Evolutionary conservation across 2,797 vertebrate genomes (phyloP).

Genomic region (Parauchenoglanis ngamensis): DNA sequence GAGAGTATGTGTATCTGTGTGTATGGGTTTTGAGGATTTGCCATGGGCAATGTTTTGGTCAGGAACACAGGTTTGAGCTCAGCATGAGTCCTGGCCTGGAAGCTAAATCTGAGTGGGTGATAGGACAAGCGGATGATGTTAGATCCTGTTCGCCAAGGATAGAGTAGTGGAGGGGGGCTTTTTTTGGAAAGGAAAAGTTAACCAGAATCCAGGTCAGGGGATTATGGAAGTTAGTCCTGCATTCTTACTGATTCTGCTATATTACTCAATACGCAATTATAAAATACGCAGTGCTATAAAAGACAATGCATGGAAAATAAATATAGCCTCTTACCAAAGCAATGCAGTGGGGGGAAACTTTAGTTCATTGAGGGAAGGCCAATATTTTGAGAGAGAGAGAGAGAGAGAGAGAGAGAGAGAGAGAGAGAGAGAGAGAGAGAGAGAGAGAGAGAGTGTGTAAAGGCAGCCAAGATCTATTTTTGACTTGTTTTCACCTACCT

Average conservation of each 20-base stretch:
- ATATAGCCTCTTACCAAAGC: constrained; percentile 12
- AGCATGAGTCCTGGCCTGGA: constrained; percentile 47
- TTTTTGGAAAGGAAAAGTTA: constrained; percentile 61
- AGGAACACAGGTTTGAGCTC: constrained; percentile 56
- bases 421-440: constrained; percentile 6
- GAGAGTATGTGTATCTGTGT: background rate
- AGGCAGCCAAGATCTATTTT: constrained; percentile 27
- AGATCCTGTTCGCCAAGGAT: constrained; percentile 24
- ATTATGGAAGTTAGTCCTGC: constrained; percentile 49
- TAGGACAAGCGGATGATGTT: constrained; percentile 38
- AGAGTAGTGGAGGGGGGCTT: constrained; percentile 37
- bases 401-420: background rate
- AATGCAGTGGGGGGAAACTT: background rate
- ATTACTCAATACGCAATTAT: constrained; percentile 1
- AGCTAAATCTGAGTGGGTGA: constrained; percentile 32
- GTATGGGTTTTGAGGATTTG: constrained; percentile 3
- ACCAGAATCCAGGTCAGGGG: constrained; percentile 60
- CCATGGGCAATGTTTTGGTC: constrained; percentile 29
- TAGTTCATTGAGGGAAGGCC: background rate
- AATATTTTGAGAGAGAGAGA: background rate
- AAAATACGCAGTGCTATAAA: constrained; percentile 2
- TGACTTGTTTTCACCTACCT: constrained; percentile 74
- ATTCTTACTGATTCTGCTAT: background rate
- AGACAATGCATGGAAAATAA: background rate
- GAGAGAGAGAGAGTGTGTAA: background rate